Evolutionary conservation across 1,140 invertebrate species (phyloP).

Genomic region (Cotesia chilonis): DNA sequence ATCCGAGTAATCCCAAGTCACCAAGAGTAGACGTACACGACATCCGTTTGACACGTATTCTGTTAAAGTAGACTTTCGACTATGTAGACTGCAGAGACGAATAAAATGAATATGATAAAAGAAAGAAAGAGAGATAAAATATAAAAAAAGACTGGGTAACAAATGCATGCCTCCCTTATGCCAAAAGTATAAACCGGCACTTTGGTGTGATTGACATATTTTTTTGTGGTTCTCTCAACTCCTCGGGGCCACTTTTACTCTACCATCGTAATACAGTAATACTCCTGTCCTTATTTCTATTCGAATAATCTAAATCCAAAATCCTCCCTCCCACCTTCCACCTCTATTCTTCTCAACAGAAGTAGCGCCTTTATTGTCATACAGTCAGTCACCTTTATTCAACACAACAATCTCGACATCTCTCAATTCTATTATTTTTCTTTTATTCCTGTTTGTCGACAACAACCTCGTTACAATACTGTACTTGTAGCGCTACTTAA

Average conservation of each 20-base stretch:
- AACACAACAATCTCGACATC: neutral
- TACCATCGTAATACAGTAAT: neutral
- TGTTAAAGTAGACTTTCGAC: constrained; percentile 7
- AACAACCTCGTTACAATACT: neutral
- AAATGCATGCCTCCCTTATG: constrained; percentile 14
- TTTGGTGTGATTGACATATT: constrained; percentile 14
- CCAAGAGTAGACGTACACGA: constrained; percentile 2
- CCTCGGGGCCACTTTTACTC: constrained; percentile 13
- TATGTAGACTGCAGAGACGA: neutral
- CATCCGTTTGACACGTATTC: constrained; percentile 20
- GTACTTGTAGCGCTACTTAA: constrained; percentile 11
- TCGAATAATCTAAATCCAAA: neutral
- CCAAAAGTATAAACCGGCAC: constrained; percentile 14
- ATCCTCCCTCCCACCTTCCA: neutral
- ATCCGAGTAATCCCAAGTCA: constrained; percentile 19
- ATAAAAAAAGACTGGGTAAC: neutral
- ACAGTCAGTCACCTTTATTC: neutral
- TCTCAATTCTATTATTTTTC: neutral
- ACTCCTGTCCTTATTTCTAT: neutral
- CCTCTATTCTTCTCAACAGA: neutral
- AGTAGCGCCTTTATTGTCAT: neutral
- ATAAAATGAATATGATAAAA: too few species aligned
- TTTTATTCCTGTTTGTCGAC: neutral
- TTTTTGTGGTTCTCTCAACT: constrained; percentile 14
- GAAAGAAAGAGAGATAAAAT: neutral